These are phyloP conservation scores for Pseudochirops cupreus DNA, from an alignment of 2,797 vertebrate species.

Conservation along the genomic window DNA sequence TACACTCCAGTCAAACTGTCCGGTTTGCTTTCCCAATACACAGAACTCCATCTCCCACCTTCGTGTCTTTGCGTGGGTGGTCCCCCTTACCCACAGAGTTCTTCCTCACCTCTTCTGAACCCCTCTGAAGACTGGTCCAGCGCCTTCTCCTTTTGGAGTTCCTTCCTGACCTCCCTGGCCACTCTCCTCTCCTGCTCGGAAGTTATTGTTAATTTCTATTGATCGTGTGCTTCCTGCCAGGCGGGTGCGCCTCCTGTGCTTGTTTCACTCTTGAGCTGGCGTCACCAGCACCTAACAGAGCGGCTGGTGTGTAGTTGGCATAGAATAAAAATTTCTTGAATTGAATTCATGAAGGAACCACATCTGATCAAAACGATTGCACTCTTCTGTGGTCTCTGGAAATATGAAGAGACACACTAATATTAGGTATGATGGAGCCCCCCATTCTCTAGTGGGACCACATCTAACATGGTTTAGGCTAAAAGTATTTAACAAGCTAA, in stretches of 20 bases:
- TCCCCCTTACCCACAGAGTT: neutral
- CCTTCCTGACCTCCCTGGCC: neutral
- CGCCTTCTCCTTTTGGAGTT: neutral
- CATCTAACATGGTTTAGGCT: neutral
- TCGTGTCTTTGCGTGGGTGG: neutral
- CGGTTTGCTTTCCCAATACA: neutral
- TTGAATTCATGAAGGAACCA: neutral
- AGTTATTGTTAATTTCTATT: neutral
- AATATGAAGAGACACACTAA: neutral
- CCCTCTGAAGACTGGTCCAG: neutral
- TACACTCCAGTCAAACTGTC: neutral
- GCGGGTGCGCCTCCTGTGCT: neutral
- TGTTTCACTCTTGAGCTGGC: neutral
- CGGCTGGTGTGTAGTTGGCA: neutral
- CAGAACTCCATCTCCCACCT: neutral
- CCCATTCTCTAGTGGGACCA: neutral
- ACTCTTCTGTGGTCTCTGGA: neutral
- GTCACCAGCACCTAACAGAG: neutral
- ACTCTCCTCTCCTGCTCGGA: neutral
- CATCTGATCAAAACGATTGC: neutral
- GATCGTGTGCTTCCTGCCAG: neutral
- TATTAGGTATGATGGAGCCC: slow-evolving; percentile 4
- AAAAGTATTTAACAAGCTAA: neutral
- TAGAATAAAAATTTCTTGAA: neutral
- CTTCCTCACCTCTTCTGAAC: neutral